These are phyloP conservation scores for Portunus trituberculatus DNA, from an alignment of 1,140 invertebrate genomes.

Conservation along the genomic window DNA sequence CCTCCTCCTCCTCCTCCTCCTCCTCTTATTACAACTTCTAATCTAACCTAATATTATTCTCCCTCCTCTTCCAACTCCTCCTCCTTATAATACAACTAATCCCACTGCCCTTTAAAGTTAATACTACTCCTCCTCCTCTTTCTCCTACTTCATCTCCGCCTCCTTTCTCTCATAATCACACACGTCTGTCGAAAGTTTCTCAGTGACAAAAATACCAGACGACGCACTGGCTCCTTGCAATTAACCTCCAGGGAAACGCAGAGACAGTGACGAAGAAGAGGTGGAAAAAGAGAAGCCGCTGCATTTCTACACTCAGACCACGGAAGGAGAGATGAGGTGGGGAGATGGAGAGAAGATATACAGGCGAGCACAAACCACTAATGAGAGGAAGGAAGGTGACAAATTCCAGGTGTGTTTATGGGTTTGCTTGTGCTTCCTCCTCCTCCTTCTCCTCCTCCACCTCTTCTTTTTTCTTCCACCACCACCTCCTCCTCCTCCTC, in stretches of 20 bases:
- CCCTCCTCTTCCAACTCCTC: too few species aligned
- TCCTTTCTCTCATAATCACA: conserved; percentile 22
- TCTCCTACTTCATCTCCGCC: too few species aligned
- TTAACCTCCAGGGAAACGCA: not conserved
- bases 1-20: too few species aligned
- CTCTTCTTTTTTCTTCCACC: too few species aligned
- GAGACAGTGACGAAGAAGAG: not conserved
- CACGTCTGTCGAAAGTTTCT: not conserved
- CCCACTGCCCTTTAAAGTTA: not conserved
- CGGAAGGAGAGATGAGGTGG: not conserved
- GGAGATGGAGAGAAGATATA: not conserved
- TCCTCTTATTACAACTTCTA: too few species aligned
- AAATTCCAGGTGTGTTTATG: not conserved
- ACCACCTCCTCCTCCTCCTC: too few species aligned
- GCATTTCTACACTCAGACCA: not conserved
- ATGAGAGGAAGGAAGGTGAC: not conserved
- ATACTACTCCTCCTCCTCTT: too few species aligned
- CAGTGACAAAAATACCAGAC: not conserved
- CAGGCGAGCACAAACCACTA: not conserved
- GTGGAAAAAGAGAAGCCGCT: not conserved
- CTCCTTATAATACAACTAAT: not conserved
- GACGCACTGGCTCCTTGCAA: not conserved
- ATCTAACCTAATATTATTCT: too few species aligned
- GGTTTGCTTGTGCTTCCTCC: too few species aligned
- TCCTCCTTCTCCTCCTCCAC: too few species aligned